Percentiles rank a stretch among this genome's conserved stretches.
Evolutionary conservation across 2,797 vertebrate genomes (phyloP).

Genomic region (Tinamus major): DNA sequence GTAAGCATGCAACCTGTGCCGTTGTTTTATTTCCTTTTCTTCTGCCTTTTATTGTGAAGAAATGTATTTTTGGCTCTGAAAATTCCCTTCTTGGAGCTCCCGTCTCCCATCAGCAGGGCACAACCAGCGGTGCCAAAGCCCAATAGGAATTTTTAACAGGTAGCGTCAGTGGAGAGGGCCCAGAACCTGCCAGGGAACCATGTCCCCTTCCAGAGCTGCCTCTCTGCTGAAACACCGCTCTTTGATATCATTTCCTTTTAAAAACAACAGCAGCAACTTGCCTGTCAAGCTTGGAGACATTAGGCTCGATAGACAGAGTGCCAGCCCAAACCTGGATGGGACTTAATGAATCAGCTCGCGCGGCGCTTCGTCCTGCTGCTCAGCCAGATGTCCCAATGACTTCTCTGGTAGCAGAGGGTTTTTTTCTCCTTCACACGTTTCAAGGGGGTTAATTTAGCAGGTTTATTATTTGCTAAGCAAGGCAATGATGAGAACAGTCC

Average conservation of each 20-base stretch:
- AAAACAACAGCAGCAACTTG: neutral
- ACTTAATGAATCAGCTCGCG: neutral
- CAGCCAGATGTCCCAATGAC: neutral
- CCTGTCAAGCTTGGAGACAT: neutral
- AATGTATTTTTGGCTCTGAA: slow-evolving; percentile 57
- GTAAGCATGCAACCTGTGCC: neutral
- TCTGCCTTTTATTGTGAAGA: slow-evolving; percentile 18
- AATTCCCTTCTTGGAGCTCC: slow-evolving; percentile 37
- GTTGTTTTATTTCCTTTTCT: neutral
- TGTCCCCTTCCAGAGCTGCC: neutral
- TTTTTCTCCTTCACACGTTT: neutral
- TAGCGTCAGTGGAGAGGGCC: neutral
- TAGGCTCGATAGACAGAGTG: neutral
- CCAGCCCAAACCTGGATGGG: neutral
- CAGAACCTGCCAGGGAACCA: neutral
- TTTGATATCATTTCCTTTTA: slow-evolving; percentile 29
- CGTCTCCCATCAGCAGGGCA: neutral
- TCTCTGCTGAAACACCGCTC: neutral
- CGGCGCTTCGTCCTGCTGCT: neutral
- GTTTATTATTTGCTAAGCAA: neutral
- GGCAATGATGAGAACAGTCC: neutral
- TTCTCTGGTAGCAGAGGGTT: neutral
- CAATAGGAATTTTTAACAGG: neutral
- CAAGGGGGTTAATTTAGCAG: neutral
- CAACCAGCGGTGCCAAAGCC: neutral